Base-by-base conservation (phyloP, 1,140 invertebrate genomes). In the Aphelenchoides avenae region DNA sequence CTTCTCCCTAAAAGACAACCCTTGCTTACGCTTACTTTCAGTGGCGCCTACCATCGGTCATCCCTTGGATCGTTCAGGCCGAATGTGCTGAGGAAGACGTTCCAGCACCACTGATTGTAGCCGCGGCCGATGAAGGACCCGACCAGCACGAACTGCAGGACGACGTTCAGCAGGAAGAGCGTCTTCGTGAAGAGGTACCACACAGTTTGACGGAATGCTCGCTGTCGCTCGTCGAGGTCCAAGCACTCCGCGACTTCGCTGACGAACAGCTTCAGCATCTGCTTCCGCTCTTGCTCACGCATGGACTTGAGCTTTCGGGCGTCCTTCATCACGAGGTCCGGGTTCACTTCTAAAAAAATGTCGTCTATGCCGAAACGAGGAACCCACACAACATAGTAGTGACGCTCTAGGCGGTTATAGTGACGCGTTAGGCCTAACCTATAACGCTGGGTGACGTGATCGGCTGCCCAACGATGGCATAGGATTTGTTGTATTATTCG, bases 81-180 rank as follows among this genome's bases (percentile, higher is more conserved):
- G 34, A 46, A 46, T 24, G 34, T 31, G 3, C n/a, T 18, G 5
- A 46, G 15, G n/a, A 46, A 27, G 3, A 46, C 43, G 34, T 46
- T 46, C 43, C 43, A 46, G 43, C 43, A 46, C 43, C 43, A 46
- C 5, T 24, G 26, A 46, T 46, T 46, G 24, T 46, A 46, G 43
- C 43, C 43, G 3, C 43, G 43, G 3, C 43, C 43, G 34, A 46
- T 46, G 13, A 46, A 46, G 4, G 43, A 15, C 15, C 43, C 43
- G 5, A 46, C 5, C 3, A 46, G 24, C 26, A 46, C 43, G 26
- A 46, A 46, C 13, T 46, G 43, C 11, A 46, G 43, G 3, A 46
- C 3, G 13, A 46, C 34, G 13, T 46, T 46, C 13, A 27, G 15
- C 26, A 46, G 13, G n/a, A 46, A 46, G 5, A 46, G n/a, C 3